These are phyloP conservation scores for Plecturocebus donacophilus DNA, from an alignment of 2,113 vertebrate genomes.

Conservation along the genomic window DNA sequence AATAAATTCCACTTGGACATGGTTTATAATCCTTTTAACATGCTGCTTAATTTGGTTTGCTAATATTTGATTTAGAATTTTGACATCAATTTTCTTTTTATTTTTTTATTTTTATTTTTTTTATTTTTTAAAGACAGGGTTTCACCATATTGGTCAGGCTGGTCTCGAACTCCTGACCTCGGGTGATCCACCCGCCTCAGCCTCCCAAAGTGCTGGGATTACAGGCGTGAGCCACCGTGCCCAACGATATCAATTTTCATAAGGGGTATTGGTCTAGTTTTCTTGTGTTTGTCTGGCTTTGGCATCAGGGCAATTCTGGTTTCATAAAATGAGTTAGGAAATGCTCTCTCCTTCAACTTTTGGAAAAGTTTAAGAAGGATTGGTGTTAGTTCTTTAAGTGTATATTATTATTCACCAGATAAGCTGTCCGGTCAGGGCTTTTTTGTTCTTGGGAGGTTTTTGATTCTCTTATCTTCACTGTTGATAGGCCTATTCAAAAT, in stretches of 20 bases:
- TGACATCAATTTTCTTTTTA: neutral
- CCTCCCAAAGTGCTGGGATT: too few relatives aligned
- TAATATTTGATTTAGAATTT: neutral
- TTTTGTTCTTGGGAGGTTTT: neutral
- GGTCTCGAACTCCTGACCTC: too few relatives aligned
- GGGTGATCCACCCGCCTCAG: too few relatives aligned
- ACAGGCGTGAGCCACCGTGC: too few relatives aligned
- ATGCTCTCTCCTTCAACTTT: neutral
- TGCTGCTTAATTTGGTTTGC: neutral
- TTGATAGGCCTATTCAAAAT: neutral
- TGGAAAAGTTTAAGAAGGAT: neutral
- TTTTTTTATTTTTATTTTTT: too few relatives aligned
- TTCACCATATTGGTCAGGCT: too few relatives aligned
- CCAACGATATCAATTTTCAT: neutral
- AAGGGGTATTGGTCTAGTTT: neutral
- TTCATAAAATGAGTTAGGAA: neutral
- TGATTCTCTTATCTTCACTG: neutral
- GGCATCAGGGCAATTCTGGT: neutral
- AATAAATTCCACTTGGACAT: neutral
- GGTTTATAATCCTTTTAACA: neutral
- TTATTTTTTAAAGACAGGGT: too few relatives aligned
- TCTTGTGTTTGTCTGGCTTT: neutral
- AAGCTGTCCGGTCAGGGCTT: neutral
- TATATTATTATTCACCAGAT: neutral
- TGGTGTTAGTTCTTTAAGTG: neutral